phyloP scores from a whole-genome alignment of 2,797 vertebrate species.

The Chelmon rostratus region DNA sequence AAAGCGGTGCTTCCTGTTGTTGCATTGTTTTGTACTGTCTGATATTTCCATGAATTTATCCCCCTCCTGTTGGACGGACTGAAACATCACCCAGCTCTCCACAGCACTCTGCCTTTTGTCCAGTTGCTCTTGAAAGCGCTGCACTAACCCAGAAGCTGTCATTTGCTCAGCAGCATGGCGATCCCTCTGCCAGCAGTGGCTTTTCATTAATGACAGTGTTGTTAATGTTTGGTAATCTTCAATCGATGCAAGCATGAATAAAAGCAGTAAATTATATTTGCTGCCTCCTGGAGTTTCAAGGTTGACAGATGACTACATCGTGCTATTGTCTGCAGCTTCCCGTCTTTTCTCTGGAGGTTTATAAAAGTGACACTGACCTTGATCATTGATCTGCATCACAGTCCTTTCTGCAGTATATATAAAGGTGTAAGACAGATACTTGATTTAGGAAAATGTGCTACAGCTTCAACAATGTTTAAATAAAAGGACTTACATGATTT shows the following conservation, averaged over 20 bases:
- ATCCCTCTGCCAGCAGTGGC: neutral
- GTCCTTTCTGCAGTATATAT: neutral
- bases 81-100: neutral
- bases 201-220: neutral
- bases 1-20: neutral
- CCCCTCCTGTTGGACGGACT: neutral
- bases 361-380: constrained; percentile 12
- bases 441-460: neutral
- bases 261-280: neutral
- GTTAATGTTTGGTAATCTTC: neutral
- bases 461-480: neutral
- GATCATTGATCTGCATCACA: neutral
- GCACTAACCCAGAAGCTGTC: neutral
- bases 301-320: constrained; percentile 7
- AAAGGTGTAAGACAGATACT: accelerated
- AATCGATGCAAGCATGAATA: neutral
- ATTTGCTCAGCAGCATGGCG: neutral
- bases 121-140: neutral
- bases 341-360: constrained; percentile 11
- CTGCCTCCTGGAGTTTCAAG: neutral
- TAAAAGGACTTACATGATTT: neutral
- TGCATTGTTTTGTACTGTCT: neutral
- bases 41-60: neutral
- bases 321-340: constrained; percentile 17
- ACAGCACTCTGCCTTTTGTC: neutral